Evolutionary conservation across 1,140 invertebrate genomes (phyloP), one percentile per base, ranked within the genome.

Genomic region (Limonius californicus): DNA sequence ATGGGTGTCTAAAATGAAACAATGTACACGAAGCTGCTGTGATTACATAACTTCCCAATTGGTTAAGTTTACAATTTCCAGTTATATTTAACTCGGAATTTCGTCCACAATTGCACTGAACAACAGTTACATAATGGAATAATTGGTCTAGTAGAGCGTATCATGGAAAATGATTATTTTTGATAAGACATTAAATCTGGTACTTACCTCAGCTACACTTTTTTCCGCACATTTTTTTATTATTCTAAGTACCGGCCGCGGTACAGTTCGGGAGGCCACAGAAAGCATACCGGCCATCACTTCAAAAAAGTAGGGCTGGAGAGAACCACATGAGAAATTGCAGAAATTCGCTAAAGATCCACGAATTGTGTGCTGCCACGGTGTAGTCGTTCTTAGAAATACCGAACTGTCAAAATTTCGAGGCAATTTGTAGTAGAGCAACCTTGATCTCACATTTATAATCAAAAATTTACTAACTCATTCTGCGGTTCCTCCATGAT

Each of bases 221-320:
- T 68, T 71, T 59, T 77, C 69, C 30, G 74, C 63, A 70, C 66
- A 69, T 54, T 72, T 75, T 43, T 70, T 69, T 64, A 75, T 62
- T 47, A 68, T 59, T 15, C 72, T 70, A 45, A 76, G 54, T 50
- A 72, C 64, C 45, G 67, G 67, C 53, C 72, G 71, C 45, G 71
- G 71, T 67, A 76, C 15, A 64, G 68, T 71, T 57, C 71, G 67
- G 18, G 70, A 70, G 15, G 72, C 71, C 62, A 76, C 60, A 6
- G 68, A 68, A 59, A 77, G 58, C 68, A 77, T 75, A 62, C 66
- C 73, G 55, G 72, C 69, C 74, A 76, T 76, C 19, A 20, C 50
- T 15, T n/a, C 4, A 15, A 23, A 54, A n/a, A 54, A 54, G 23
- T 54, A 20, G 50, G n/a, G 18, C 14, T 20, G 50, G 19, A 23